Percentiles rank a stretch among this genome's conserved stretches.
Conservation (phyloP, 2,113 vertebrate genomes). For the Phylloscopus whistleri region DNA sequence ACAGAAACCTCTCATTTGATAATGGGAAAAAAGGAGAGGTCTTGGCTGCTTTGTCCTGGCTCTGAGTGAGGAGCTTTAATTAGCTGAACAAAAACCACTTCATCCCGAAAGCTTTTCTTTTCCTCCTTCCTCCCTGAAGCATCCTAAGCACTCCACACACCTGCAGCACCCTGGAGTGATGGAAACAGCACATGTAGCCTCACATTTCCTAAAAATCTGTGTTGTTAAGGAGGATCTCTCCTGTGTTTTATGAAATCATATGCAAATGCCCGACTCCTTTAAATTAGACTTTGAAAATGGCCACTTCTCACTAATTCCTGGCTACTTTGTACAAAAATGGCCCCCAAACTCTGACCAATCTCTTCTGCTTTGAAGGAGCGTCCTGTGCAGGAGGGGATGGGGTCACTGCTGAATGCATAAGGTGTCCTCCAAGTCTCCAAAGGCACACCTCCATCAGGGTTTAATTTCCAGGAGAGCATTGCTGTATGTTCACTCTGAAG, state of each 20-base stretch:
- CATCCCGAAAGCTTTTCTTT: slow-evolving; percentile 3
- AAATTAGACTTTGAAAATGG: background rate
- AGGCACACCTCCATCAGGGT: background rate
- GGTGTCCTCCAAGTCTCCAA: background rate
- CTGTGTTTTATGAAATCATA: background rate
- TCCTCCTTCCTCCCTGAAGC: slow-evolving; percentile 24
- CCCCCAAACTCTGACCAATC: background rate
- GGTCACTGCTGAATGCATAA: background rate
- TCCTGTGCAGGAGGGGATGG: background rate
- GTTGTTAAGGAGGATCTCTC: background rate
- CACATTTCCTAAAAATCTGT: background rate
- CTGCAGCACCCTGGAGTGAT: slow-evolving; percentile 51
- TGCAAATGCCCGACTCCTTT: background rate
- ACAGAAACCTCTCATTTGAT: background rate
- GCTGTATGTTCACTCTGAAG: background rate
- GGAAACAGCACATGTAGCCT: background rate
- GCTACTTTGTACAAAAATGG: background rate
- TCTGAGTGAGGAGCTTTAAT: background rate
- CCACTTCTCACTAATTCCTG: background rate
- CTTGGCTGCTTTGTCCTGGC: background rate
- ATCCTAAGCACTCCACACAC: slow-evolving; percentile 5
- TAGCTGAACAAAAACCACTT: slow-evolving; percentile 19
- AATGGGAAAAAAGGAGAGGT: background rate
- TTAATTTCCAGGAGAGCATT: background rate
- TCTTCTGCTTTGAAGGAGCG: background rate